A percentile compares a stretch with the other conserved stretches of the same genome.
phyloP scores from a whole-genome alignment of 2,888 invertebrate species.

The Dicranocentrus wangi region DNA sequence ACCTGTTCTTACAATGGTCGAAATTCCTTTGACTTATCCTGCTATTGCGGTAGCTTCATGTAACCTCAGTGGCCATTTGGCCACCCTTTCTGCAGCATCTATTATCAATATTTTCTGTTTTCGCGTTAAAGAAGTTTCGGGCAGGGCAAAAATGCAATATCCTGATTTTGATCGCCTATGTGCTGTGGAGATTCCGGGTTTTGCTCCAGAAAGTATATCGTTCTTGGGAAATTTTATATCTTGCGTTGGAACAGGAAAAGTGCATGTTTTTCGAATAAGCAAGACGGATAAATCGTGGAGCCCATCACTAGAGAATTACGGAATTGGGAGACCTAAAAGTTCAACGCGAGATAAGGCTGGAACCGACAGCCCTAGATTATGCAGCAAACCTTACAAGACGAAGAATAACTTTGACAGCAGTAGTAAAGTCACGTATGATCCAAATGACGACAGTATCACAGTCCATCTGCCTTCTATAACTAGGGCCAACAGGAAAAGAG shows the following conservation, averaged over 20 bases:
- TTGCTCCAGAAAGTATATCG: slow-evolving; percentile 60
- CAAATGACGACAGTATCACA: slow-evolving; percentile 69
- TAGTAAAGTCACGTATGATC: slow-evolving; percentile 69
- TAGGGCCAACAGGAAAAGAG: slow-evolving; percentile 67
- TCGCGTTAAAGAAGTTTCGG: slow-evolving; percentile 70
- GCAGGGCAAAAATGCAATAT: slow-evolving; percentile 68
- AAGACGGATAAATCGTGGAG: slow-evolving; percentile 62
- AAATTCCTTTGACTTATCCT: slow-evolving; percentile 74
- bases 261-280: slow-evolving; percentile 65
- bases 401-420: slow-evolving; percentile 35
- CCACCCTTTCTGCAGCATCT: slow-evolving; percentile 67
- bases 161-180: slow-evolving; percentile 71
- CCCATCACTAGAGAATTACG: slow-evolving; percentile 42
- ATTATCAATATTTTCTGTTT: slow-evolving; percentile 69
- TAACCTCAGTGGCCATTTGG: slow-evolving; percentile 68
- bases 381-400: slow-evolving; percentile 1
- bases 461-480: slow-evolving; percentile 68
- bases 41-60: slow-evolving; percentile 68
- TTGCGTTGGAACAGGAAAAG: slow-evolving; percentile 53
- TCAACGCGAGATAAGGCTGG: neutral
- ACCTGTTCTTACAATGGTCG: slow-evolving; percentile 74
- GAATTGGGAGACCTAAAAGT: slow-evolving; percentile 15
- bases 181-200: slow-evolving; percentile 66
- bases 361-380: neutral
- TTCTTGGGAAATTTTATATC: slow-evolving; percentile 67